Evolutionary conservation across 2,888 invertebrate genomes (phyloP), one percentile per base, ranked within the genome.

Genomic region (Sesia apiformis): DNA sequence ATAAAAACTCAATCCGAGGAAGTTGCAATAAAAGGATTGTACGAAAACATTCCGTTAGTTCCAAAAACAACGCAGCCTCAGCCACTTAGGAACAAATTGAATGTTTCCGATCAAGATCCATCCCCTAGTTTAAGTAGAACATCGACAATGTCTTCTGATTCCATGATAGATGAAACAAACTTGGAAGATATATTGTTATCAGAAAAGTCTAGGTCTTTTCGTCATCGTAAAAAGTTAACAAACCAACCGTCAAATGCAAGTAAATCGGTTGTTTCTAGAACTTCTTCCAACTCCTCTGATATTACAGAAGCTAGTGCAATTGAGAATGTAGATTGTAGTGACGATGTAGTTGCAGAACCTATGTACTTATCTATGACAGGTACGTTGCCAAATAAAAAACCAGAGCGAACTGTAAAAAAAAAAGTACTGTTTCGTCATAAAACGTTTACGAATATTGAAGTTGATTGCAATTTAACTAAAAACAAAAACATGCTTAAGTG

Each of bases 381-480:
- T 23, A 88, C 89, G 4, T 66, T 89, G 54, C 89, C 89, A 0
- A 77, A 70, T 59, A 84, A 82, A 60, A 84, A 84, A 63, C 57
- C 70, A 0, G 69, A 72, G 8, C 69, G 59, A 52, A 54, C 64
- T 23, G 65, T 65, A n/a, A 78, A 77, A 57, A 60, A 83, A 58
- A 85, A 83, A 65, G 81, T 87, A 3, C 71, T 89, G 38, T 89
- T 89, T 65, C 81, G 89, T 55, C 86, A 89, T 64, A 89, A 84
- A 77, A 89, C 89, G 4, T 89, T 89, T 60, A 88, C 89, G 5
- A 88, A 85, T 59, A 87, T 87, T 41, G 87, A 89, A 73, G 72
- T 74, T 40, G 86, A 88, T 60, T 78, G 84, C 66, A 81, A 80
- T 66, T 85, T 84, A 7, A 62, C 72, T 4, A 78, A 74, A 63